Evolutionary conservation across 2,888 invertebrate species (phyloP), one percentile per base, ranked within the genome.

Genomic region (Plebejus melissa): DNA sequence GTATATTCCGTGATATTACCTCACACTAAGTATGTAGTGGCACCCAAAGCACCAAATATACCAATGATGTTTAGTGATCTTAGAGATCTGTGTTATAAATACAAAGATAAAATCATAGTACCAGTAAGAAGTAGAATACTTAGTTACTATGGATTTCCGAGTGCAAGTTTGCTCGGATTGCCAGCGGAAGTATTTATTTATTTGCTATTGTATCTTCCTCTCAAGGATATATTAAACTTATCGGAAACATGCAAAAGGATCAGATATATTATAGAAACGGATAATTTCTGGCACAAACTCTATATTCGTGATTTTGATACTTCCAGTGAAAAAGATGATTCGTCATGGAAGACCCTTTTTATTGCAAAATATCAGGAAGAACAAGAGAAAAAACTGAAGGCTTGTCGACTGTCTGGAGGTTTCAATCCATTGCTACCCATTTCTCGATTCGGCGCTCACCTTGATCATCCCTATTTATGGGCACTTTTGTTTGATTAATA

Each of bases 101-200:
- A 95, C 77, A 95, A 95, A 80, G 93, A 95, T 79, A 86, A 90
- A 76, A 80, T 95, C 38, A 82, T 94, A 58, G 87, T 93, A 54
- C 94, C 95, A 46, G 90, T 95, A 65, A 94, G 94, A 75, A 93
- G 94, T 80, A 90, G 90, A 79, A 91, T 95, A 80, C 84, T 95
- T 28, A 89, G 84, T 76, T 81, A 86, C 76, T 84, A 91, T 80
- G 94, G 88, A 22, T 95, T 87, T 82, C 84, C 89, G 5, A 91
- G 90, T 85, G 91, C 92, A 50, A 93, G 93, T 82, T 86, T 94
- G 77, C 81, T 87, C 58, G 94, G 93, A 4, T 78, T 94, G 28
- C 94, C 94, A 16, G 90, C 90, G 80, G 94, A 94, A 81, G 81
- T 94, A 32, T 78, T 91, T 38, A 81, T 81, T 41, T 88, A 87